Conservation (phyloP, 2,797 vertebrate species). For the Pampus argenteus region DNA sequence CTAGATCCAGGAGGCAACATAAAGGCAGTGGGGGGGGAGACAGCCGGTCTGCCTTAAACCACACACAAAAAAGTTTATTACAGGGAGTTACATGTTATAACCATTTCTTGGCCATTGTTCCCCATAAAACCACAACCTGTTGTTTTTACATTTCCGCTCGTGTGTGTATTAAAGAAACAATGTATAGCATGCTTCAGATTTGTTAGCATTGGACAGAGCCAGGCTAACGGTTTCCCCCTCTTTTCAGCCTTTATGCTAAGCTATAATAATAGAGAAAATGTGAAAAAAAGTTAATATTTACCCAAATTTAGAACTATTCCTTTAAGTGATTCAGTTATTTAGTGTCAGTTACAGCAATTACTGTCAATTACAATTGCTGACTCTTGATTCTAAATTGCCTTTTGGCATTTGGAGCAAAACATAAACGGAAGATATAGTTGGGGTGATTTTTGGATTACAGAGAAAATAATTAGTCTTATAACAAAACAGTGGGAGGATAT, state of each 20-base stretch:
- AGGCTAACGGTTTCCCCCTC: too few relatives aligned
- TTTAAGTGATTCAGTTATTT: too few relatives aligned
- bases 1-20: not conserved
- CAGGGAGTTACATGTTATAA: not conserved
- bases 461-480: not conserved
- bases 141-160: not conserved
- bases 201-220: not conserved
- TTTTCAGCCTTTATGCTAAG: too few relatives aligned
- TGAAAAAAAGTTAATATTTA: too few relatives aligned
- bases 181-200: not conserved
- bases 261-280: too few relatives aligned
- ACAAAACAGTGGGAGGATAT: not conserved
- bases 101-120: too few relatives aligned
- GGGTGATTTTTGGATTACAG: too few relatives aligned
- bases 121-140: too few relatives aligned
- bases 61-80: not conserved
- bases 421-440: not conserved
- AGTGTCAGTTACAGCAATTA: not conserved
- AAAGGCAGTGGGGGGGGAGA: not conserved
- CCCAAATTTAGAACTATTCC: too few relatives aligned
- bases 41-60: not conserved
- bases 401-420: not conserved
- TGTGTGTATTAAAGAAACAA: not conserved
- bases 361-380: not conserved
- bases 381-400: not conserved